Evolutionary conservation across 1,140 invertebrate species (phyloP).

Genomic region (Doryteuthis pealeii): DNA sequence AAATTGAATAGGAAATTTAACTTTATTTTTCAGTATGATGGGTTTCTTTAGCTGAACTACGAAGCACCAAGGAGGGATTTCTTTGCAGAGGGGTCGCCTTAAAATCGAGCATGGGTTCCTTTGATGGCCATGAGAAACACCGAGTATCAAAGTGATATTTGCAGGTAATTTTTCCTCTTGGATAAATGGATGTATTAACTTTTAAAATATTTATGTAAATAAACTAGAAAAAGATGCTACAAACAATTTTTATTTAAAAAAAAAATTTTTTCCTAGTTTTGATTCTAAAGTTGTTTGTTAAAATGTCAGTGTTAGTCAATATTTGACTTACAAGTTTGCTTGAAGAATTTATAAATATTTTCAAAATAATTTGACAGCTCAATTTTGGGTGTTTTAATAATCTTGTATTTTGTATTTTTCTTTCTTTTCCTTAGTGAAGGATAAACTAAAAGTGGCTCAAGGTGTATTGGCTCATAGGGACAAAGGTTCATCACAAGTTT

Average conservation of each 20-base stretch:
- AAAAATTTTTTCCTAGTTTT: no score
- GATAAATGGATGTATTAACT: no score
- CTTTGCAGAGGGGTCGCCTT: conserved; percentile 96
- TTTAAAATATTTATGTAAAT: conserved; percentile 58
- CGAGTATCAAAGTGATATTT: conserved; percentile 57
- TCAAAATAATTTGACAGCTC: no score
- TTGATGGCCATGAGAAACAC: conserved; percentile 92
- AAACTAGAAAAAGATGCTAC: no score
- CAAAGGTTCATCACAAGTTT: conserved; percentile 94
- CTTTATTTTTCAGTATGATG: conserved; percentile 85
- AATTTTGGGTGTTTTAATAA: no score
- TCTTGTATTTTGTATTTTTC: background rate
- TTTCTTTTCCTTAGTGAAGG: conserved; percentile 71
- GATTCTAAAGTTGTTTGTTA: no score
- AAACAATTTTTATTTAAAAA: no score
- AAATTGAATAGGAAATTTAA: background rate
- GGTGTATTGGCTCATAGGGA: conserved; percentile 97
- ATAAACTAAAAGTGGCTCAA: conserved; percentile 96
- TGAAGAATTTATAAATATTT: no score
- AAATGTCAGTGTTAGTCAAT: no score
- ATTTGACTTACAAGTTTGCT: no score
- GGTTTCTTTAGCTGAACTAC: conserved; percentile 96
- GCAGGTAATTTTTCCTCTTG: conserved; percentile 57
- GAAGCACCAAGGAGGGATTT: conserved; percentile 99
- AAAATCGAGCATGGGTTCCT: conserved; percentile 98